Evolutionary conservation across 2,888 invertebrate genomes (phyloP), one percentile per base, ranked within the genome.

Genomic region (Dasysyrphus albostriatus): DNA sequence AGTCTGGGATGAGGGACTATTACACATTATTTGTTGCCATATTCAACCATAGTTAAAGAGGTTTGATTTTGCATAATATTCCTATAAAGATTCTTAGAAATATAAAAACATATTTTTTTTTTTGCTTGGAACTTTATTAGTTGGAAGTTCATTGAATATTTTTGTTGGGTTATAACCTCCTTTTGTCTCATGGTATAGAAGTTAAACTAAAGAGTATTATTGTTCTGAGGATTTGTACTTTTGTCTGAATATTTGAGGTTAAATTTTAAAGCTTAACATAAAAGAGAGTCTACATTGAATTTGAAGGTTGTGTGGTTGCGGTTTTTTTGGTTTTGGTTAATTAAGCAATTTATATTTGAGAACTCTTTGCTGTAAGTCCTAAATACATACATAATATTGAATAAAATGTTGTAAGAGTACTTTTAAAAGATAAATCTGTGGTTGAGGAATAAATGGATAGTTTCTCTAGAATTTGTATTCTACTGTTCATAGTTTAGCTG

Each of bases 21-120:
- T 72, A 61, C 39, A 61, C 39, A 54, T 59, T 75, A 47, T 61
- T 81, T 76, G 69, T 80, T 80, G 54, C 67, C 76, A 72, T 67
- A 44, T 67, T 54, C 80, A 76, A 59, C 76, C 63, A 70, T 10
- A 19, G 59, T 47, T 69, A 34, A 49, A 14, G 32, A 19, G 34
- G 12, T 47, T 47, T 47, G 12, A 44, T 34, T 65, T 65, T 34
- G 19, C 47, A 65, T 47, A 49, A 65, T 5, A 29, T n/a, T 29
- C 9, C 19, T 1, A 7, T 54, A 8, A n/a, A 8, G 29, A 54
- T 54, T 54, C n/a, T 14, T 29, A 54, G 29, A 32, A 16, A 34
- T 34, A 34, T 3, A n/a, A 32, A 47, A 44, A 3, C 44, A 44
- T 47, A 32, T 47, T 47, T 32, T 65, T 32, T 47, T 47, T 32